Evolutionary conservation across 2,797 vertebrate species (phyloP).

Genomic region (Novumbra hubbsi): DNA sequence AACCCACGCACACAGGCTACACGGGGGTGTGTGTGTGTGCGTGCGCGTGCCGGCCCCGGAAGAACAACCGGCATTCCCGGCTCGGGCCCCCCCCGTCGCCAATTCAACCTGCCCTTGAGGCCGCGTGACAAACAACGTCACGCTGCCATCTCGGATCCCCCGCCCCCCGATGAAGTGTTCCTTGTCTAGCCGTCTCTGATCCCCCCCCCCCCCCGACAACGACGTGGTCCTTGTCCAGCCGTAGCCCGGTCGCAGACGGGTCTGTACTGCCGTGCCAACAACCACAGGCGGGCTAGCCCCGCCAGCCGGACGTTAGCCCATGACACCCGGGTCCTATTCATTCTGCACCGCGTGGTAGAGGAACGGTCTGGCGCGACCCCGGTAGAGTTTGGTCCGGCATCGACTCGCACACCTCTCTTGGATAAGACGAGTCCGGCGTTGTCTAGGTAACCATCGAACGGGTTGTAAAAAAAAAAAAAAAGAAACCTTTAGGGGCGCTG

Average conservation of each 20-base stretch:
- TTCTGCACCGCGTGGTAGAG: not conserved
- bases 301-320: too few relatives aligned
- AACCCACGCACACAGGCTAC: not conserved
- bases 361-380: not conserved
- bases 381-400: conserved; percentile 55
- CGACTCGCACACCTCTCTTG: conserved; percentile 60
- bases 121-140: not conserved
- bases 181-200: too few relatives aligned
- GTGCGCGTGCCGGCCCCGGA: not conserved
- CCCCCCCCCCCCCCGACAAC: too few relatives aligned
- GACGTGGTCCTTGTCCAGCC: not conserved
- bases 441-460: conserved; percentile 67
- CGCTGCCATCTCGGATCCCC: not conserved
- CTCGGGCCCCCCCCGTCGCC: not conserved
- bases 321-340: not conserved
- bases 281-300: not conserved
- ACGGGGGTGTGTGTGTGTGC: not conserved
- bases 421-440: conserved; percentile 72
- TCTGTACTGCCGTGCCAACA: not conserved
- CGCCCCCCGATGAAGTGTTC: too few relatives aligned
- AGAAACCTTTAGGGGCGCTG: conserved; percentile 42
- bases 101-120: not conserved
- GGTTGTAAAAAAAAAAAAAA: conserved; percentile 36
- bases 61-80: not conserved
- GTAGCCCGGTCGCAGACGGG: not conserved